Percentiles rank a stretch among this genome's conserved stretches.
These are phyloP conservation scores for Oligia fasciuncula DNA, from an alignment of 2,888 invertebrate species.

Conservation along the genomic window DNA sequence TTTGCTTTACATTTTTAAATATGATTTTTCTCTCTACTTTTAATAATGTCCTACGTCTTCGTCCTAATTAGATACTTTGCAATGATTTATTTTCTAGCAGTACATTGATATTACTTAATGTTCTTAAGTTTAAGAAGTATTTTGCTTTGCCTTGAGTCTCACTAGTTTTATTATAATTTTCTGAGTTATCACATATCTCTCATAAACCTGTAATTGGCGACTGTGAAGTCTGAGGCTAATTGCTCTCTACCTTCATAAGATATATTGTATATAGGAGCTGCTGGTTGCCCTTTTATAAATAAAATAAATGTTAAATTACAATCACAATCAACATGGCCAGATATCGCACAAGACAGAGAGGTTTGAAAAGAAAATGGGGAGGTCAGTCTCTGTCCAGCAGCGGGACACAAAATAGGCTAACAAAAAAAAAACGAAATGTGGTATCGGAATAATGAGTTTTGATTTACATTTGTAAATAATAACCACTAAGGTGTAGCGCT, in stretches of 20 bases:
- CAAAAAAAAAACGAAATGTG: background rate
- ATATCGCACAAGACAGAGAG: too few species aligned
- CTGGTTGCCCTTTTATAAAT: background rate
- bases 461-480: too few species aligned
- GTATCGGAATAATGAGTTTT: background rate
- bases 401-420: too few species aligned
- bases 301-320: background rate
- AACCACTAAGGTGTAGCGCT: too few species aligned
- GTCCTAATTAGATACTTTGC: background rate
- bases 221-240: background rate
- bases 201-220: background rate
- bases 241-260: background rate
- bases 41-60: background rate
- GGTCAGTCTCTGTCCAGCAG: too few species aligned
- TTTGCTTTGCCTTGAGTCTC: background rate
- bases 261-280: background rate
- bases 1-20: background rate
- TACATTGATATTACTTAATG: background rate
- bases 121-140: background rate
- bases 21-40: background rate
- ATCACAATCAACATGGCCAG: background rate
- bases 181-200: background rate
- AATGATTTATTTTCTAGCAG: background rate
- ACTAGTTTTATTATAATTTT: background rate
- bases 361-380: too few species aligned